These are phyloP conservation scores for Dermolepida albohirtum DNA, from an alignment of 2,888 invertebrate genomes.

Conservation along the genomic window DNA sequence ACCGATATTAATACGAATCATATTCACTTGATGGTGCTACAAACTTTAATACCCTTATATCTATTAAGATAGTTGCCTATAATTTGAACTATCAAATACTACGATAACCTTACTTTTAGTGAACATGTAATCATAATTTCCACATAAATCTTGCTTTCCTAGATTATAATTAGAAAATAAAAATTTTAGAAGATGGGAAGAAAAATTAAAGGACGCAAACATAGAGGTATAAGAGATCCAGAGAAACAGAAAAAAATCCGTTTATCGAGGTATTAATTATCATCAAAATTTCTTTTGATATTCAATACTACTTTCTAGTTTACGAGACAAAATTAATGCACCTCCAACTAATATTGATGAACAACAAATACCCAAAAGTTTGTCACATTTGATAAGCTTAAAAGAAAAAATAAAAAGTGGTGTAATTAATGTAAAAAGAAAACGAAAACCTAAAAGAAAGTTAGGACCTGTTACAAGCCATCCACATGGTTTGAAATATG, in stretches of 20 bases:
- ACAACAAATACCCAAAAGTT: conserved; percentile 79
- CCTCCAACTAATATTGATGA: conserved; percentile 78
- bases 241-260: conserved; percentile 75
- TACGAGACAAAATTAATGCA: conserved; percentile 79
- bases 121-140: too few species aligned
- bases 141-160: too few species aligned
- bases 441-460: conserved; percentile 38
- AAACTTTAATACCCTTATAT: too few species aligned
- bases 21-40: too few species aligned
- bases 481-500: conserved; percentile 42
- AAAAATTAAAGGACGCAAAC: conserved; percentile 86
- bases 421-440: conserved; percentile 60
- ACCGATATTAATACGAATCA: too few species aligned
- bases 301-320: conserved; percentile 64
- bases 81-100: too few species aligned
- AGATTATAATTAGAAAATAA: too few species aligned
- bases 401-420: conserved; percentile 67
- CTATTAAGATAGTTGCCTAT: too few species aligned
- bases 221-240: conserved; percentile 82
- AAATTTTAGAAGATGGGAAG: conserved; percentile 73
- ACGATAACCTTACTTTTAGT: too few species aligned
- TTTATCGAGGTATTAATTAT: conserved; percentile 69
- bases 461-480: conserved; percentile 32
- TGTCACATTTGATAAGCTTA: conserved; percentile 74
- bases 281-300: conserved; percentile 31